Base-by-base conservation (phyloP, 2,888 invertebrate genomes). In the Gonocerus acuteangulatus region DNA sequence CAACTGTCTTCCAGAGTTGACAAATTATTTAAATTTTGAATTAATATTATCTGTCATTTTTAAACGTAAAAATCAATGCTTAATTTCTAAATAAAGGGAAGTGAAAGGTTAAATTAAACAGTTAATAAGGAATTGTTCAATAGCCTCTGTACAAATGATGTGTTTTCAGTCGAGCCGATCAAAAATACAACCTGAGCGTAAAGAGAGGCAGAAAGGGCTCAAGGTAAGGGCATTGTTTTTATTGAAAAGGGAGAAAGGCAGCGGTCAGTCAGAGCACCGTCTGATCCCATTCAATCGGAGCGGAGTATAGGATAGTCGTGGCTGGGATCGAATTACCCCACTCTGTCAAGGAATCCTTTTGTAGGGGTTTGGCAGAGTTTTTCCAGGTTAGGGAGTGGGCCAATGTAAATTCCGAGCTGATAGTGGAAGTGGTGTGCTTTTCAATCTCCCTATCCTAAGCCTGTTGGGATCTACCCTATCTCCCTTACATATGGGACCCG, bases 141-240 rank as follows among this genome's bases (percentile, higher is more conserved):
- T 27, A 27, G 27, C 9, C 4, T 4, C 27, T 6, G 4, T 27
- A 27, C 27, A 27, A 27, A 27, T 27, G 27, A 27, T 27, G 27
- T 27, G 27, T 27, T 4, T 9, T 27, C 27, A 27, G 4, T 27
- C 4, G 27, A 27, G 27, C 27, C 27, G 27, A 9, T 4, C 27
- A 27, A 4, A 27, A 27, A 27, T 9, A 9, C 27, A 9, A 9
- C 27, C 27, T 9, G 4, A 4, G 9, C 9, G 27, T 27, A 27
- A 27, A 27, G 9, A 27, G 27, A 27, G 9, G 27, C 9, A 27
- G 27, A 27, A 27, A 27, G 27, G 27, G 27, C 27, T 9, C 27
- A 27, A 22, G 48, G 21, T 23, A 49, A 49, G 32, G 49, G 49
- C 49, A 49, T 49, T 49, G 49, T 49, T 49, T 49, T 49, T 49